Evolutionary conservation across 1,140 invertebrate genomes (phyloP).

Genomic region (Ectropis grisescens): DNA sequence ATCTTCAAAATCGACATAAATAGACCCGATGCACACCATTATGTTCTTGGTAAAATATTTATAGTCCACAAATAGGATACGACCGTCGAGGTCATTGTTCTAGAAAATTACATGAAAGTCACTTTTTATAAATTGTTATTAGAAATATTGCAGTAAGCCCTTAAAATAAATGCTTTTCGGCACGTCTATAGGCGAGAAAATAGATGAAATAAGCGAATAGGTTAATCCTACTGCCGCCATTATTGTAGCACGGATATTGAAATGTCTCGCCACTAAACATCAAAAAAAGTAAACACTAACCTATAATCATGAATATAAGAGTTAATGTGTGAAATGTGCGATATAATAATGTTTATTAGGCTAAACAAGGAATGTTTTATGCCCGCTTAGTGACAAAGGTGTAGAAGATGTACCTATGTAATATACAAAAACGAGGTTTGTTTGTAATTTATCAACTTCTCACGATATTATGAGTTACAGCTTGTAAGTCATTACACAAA

Average conservation of each 20-base stretch:
- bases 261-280: slow-evolving; percentile 60
- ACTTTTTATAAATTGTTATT: slow-evolving; percentile 49
- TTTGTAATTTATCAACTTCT: too few relatives aligned
- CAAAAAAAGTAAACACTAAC: slow-evolving; percentile 66
- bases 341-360: background rate
- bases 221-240: slow-evolving; percentile 66
- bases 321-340: slow-evolving; percentile 11
- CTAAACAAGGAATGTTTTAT: too few relatives aligned
- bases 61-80: slow-evolving; percentile 53
- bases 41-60: slow-evolving; percentile 56
- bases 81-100: slow-evolving; percentile 63
- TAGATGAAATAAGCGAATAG: slow-evolving; percentile 49
- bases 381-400: slow-evolving; percentile 52
- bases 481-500: too few relatives aligned
- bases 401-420: too few relatives aligned
- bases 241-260: slow-evolving; percentile 64
- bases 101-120: slow-evolving; percentile 51
- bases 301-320: slow-evolving; percentile 21
- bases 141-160: slow-evolving; percentile 46
- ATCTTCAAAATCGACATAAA: slow-evolving; percentile 39
- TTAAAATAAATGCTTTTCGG: slow-evolving; percentile 30
- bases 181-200: slow-evolving; percentile 22
- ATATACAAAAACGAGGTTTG: slow-evolving; percentile 57
- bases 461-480: too few relatives aligned
- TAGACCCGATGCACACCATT: slow-evolving; percentile 34